Conservation (phyloP, 2,113 vertebrate species). For the Nycticryphes semicollaris region DNA sequence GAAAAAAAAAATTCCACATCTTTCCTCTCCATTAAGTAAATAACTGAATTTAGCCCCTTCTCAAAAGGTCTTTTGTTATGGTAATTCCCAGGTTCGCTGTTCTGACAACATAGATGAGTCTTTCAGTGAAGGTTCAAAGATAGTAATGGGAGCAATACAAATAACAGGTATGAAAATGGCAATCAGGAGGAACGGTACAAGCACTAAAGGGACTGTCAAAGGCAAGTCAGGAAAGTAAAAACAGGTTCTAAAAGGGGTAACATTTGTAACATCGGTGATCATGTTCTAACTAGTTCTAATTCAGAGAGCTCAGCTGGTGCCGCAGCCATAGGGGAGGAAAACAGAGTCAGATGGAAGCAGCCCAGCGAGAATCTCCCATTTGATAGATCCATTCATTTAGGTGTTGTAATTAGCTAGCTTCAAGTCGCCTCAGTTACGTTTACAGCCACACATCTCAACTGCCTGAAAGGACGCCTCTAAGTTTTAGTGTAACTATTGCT, state of each 20-base stretch:
- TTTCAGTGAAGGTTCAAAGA: neutral
- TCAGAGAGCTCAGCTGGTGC: neutral
- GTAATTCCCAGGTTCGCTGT: neutral
- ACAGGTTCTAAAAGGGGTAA: neutral
- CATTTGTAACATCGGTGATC: neutral
- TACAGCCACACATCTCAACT: neutral
- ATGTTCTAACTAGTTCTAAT: neutral
- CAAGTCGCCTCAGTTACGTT: neutral
- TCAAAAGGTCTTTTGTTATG: neutral
- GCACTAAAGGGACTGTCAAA: neutral
- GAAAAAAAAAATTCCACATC: neutral
- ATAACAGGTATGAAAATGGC: conserved; percentile 12
- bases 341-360: neutral
- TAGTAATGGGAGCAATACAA: conserved; percentile 23
- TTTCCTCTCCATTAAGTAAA: neutral
- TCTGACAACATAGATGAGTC: neutral
- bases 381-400: neutral
- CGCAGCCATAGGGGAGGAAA: neutral
- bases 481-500: neutral
- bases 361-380: neutral
- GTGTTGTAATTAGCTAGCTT: neutral
- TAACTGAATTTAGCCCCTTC: neutral
- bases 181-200: neutral
- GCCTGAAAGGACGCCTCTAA: neutral
- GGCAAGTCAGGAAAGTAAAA: neutral